Percentiles rank a stretch among this genome's conserved stretches.
Conservation (phyloP, 2,888 invertebrate genomes). For the Perizoma affinitatum region DNA sequence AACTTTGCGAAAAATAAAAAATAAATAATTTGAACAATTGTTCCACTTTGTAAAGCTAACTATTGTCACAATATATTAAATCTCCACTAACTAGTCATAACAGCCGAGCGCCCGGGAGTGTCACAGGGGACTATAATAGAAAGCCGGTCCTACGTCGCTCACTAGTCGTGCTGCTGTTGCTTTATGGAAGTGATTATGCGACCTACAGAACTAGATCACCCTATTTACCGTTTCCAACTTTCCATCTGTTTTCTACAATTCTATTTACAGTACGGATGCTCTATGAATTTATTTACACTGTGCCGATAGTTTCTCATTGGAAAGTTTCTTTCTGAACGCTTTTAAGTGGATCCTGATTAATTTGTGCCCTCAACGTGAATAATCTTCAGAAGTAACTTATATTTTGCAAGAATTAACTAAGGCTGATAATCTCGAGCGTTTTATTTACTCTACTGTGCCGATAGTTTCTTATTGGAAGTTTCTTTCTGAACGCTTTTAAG, state of each 20-base stretch:
- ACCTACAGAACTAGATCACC: conserved; percentile 27
- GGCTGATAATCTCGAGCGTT: too few species aligned
- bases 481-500: not conserved
- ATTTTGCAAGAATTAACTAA: too few species aligned
- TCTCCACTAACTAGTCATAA: conserved; percentile 7
- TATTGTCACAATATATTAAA: conserved; percentile 5
- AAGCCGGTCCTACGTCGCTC: conserved; percentile 15
- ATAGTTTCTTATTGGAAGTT: too few species aligned
- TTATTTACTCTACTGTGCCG: too few species aligned
- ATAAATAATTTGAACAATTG: not conserved
- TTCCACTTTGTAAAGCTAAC: not conserved
- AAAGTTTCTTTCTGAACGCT: not conserved
- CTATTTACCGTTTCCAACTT: conserved; percentile 30
- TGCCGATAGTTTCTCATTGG: too few species aligned
- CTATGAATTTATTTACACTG: too few species aligned
- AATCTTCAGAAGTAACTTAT: too few species aligned
- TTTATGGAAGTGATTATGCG: conserved; percentile 19
- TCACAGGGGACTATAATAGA: conserved; percentile 25
- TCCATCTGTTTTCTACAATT: conserved; percentile 31
- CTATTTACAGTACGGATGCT: conserved; percentile 10
- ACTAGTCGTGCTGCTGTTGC: conserved; percentile 6
- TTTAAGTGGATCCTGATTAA: conserved; percentile 1
- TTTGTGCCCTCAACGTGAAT: too few species aligned
- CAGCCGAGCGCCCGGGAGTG: conserved; percentile 4
- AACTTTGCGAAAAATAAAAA: too few species aligned